Evolutionary conservation across 2,113 vertebrate genomes (phyloP).

Genomic region (Lycaon pictus): DNA sequence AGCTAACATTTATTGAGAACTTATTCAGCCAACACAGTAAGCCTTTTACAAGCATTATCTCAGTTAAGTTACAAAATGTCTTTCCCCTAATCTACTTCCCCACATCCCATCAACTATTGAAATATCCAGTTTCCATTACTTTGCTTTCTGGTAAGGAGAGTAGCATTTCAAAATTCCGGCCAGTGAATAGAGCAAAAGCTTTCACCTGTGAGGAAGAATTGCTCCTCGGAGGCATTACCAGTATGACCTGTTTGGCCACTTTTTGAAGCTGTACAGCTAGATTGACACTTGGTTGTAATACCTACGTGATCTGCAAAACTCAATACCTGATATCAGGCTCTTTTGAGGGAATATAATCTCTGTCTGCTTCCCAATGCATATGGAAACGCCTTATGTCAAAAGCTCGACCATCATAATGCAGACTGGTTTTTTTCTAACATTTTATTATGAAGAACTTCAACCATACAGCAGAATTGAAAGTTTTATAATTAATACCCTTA

Average conservation of each 20-base stretch:
- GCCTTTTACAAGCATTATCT: background rate
- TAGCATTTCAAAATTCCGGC: slow-evolving; percentile 55
- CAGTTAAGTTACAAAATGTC: slow-evolving; percentile 12
- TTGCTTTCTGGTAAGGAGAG: slow-evolving; percentile 39
- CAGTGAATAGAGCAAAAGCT: slow-evolving; percentile 32
- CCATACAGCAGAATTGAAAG: slow-evolving; percentile 15
- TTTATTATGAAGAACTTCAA: slow-evolving; percentile 20
- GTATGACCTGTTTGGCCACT: slow-evolving; percentile 52
- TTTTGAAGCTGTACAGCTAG: slow-evolving; percentile 48
- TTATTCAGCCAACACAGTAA: background rate
- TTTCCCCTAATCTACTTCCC: background rate
- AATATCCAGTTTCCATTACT: slow-evolving; percentile 55
- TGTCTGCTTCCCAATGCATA: background rate
- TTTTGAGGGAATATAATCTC: slow-evolving; percentile 4
- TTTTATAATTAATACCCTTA: background rate
- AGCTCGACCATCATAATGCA: background rate
- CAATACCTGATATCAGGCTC: background rate
- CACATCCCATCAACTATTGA: background rate
- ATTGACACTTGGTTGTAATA: background rate
- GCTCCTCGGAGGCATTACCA: background rate
- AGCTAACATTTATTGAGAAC: background rate
- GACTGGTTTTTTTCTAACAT: background rate
- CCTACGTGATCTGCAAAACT: background rate
- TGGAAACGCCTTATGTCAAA: background rate
- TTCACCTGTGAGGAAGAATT: slow-evolving; percentile 28